Base-by-base conservation (phyloP, 1,140 invertebrate genomes). In the Zaprionus taronus region DNA sequence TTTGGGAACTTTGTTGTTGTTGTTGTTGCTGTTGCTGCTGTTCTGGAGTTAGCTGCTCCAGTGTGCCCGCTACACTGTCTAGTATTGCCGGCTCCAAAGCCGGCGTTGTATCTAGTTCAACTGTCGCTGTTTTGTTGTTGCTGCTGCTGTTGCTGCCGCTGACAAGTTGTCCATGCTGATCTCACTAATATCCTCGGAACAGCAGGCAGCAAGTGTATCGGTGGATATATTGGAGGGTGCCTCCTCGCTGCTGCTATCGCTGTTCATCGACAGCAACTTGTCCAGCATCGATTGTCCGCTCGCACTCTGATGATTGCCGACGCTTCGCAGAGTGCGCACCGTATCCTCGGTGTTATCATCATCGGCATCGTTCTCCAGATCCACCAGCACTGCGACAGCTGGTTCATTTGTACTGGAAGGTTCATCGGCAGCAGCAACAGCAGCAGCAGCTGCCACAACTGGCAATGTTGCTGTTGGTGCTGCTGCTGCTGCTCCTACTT, bases 301-400 rank as follows among this genome's bases (percentile, higher is more conserved):
- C 12, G 78, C 75, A 34, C 71, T 72, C 61, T 73, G 74, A 55
- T 75, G 77, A 55, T 63, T 83, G 61, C 67, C 72, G 34, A 65
- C 57, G 26, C 80, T 83, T 20, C 80, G 81, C 26, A 91, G 66
- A 49, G 84, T 91, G 49, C 85, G 85, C 17, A 92, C 91, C 7
- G 91, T 92, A 41, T 92, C 91, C 61, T 92, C 91, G 2, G 91
- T 92, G 70, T 89, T 92, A 64, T 92, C 91, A 57, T 92, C 91
- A 15, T 92, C 91, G 2, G 62, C 77, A 57, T 92, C 91, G 22
- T 77, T 90, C 6, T 91, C 87, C 63, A 90, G 26, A 58, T 91
- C 86, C 24, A 86, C 71, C 9, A 91, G 57, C 12, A 86, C 38
- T 7, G 55, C 84, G 11, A 72, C 64, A 26, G 71, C 41, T 24